A percentile compares a stretch with the other conserved stretches of the same genome.
Evolutionary conservation across 2,797 vertebrate species (phyloP).

Genomic region (Pyrocephalus nanus): DNA sequence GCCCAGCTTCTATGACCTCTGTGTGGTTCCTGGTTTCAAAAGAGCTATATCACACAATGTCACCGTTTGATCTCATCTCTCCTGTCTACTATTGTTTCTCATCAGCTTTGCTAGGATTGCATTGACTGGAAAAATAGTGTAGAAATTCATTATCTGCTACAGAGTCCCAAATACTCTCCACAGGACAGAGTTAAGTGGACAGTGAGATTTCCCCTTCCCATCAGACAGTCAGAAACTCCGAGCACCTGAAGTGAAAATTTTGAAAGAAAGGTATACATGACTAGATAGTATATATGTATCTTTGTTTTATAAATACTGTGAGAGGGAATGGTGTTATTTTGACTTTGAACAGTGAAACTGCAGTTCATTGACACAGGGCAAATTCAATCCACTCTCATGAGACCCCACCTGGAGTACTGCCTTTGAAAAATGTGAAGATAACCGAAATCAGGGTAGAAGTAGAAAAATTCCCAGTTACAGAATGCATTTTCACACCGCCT

Average conservation of each 20-base stretch:
- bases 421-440: constrained; percentile 49
- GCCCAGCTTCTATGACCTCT: background rate
- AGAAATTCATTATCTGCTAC: background rate
- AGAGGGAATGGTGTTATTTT: background rate
- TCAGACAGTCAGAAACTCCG: background rate
- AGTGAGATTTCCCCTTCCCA: background rate
- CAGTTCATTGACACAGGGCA: background rate
- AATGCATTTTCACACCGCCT: background rate
- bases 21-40: background rate
- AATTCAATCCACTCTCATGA: background rate
- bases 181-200: background rate
- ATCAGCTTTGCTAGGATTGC: background rate
- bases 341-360: background rate
- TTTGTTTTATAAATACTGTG: background rate
- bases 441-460: constrained; percentile 19
- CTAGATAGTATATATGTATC: background rate
- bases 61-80: background rate
- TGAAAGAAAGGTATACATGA: background rate
- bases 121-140: background rate
- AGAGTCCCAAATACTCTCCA: background rate
- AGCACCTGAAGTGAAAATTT: background rate
- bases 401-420: background rate
- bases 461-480: constrained; percentile 6
- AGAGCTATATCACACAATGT: background rate
- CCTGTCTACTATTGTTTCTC: background rate